Conservation (phyloP, 2,113 vertebrate genomes). For the Pyxicephalus adspersus region DNA sequence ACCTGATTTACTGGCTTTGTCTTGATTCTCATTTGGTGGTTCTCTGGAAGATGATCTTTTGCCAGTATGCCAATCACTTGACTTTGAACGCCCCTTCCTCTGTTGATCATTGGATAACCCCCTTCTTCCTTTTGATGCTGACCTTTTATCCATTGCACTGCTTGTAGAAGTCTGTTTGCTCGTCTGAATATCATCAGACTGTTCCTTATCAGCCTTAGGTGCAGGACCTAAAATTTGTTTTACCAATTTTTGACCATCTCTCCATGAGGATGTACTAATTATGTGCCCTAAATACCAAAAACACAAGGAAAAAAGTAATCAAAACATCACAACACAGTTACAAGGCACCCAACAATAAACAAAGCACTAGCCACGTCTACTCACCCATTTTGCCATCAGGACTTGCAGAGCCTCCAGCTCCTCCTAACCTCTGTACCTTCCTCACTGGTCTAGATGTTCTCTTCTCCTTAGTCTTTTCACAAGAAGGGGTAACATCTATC, state of each 20-base stretch:
- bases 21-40: neutral
- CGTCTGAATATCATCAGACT: constrained; percentile 69
- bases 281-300: constrained; percentile 67
- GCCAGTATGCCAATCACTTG: neutral
- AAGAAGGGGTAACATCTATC: constrained; percentile 65
- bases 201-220: constrained; percentile 69
- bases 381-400: constrained; percentile 84
- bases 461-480: constrained; percentile 75
- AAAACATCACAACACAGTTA: neutral
- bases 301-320: neutral
- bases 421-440: constrained; percentile 82
- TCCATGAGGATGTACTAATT: constrained; percentile 88
- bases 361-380: neutral
- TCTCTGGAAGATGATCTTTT: constrained; percentile 5
- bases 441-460: constrained; percentile 79
- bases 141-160: neutral
- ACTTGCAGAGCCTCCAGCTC: constrained; percentile 64
- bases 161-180: constrained; percentile 66
- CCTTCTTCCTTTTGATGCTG: constrained; percentile 5
- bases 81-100: neutral
- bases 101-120: constrained; percentile 3
- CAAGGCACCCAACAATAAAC: neutral
- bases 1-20: constrained; percentile 47
- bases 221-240: constrained; percentile 88
- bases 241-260: constrained; percentile 90